Conservation (phyloP, 2,113 vertebrate species). For the Mustela lutreola region DNA sequence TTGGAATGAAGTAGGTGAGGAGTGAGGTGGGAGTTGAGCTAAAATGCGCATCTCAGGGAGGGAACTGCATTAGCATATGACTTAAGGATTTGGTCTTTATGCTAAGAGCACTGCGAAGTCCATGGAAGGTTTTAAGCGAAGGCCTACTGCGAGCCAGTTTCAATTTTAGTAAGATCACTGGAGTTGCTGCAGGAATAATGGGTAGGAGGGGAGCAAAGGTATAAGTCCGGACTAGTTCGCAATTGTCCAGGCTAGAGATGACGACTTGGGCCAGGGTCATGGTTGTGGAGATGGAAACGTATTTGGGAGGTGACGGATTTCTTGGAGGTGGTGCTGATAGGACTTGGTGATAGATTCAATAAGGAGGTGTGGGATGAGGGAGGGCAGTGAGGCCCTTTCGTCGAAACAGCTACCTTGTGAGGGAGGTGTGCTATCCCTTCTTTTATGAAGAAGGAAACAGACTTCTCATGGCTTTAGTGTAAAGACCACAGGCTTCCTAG, state of each 20-base stretch:
- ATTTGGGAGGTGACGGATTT: conserved; percentile 19
- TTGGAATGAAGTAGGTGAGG: not conserved
- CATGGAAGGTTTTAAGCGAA: conserved; percentile 45
- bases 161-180: conserved; percentile 14
- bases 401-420: not conserved
- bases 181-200: not conserved
- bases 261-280: not conserved
- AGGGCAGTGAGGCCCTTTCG: not conserved
- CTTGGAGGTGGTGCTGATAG: not conserved
- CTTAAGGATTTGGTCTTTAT: conserved; percentile 29
- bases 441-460: conserved; percentile 32
- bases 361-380: not conserved
- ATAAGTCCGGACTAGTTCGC: not conserved
- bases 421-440: not conserved
- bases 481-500: not conserved
- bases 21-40: not conserved
- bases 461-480: not conserved
- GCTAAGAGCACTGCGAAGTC: not conserved
- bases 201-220: not conserved
- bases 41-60: not conserved
- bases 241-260: not conserved
- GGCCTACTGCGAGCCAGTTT: not conserved
- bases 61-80: not conserved
- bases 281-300: not conserved
- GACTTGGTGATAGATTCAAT: conserved; percentile 34